Base-by-base conservation (phyloP, 1,140 invertebrate genomes). In the Protaetia brevitarsis region DNA sequence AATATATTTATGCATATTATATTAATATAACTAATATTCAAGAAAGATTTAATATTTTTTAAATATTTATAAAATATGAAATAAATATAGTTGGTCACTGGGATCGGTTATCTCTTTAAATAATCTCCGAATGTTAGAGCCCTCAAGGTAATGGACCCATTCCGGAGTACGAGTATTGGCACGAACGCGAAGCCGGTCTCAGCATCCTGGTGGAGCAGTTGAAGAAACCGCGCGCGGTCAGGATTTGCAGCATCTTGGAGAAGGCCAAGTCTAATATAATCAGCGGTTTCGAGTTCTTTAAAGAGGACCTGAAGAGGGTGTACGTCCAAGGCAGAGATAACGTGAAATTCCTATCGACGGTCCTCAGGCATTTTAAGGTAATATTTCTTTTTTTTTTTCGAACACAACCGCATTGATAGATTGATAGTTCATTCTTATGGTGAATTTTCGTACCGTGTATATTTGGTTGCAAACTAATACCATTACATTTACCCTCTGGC, bases 251-350 rank as follows among this genome's bases (percentile, higher is more conserved):
- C 37, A 75, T 88, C 60, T 79, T 90, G 19, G 79, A 82, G 57
- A 70, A 76, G 23, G 76, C 79, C 3, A 73, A 84, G 2, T 86
- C 85, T 1, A 70, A 78, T 2, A 77, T 81, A 36, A 71, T 81
- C 4, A 72, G 73, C 10, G 78, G 79, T 13, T 88, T 90, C 76
- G 76, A 82, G 34, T 75, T 78, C 60, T 81, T 83, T 34, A 72
- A 83, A 66, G 74, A 81, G 0, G 86, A 88, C 56, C 77, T 95
- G 0, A 81, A 87, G 63, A 87, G 88, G 51, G 81, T 86, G 69
- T 91, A 90, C 66, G 82, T 86, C n/a, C 82, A 92, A 72, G 90
- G 93, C 0, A 88, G 89, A 71, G 92, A 96, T 71, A 96, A 95
- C 76, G 84, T 90, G 0, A 88, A 92, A 66, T 95, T 95, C 78